Conservation (phyloP, 2,113 vertebrate species). For the Syngnathus scovelli region DNA sequence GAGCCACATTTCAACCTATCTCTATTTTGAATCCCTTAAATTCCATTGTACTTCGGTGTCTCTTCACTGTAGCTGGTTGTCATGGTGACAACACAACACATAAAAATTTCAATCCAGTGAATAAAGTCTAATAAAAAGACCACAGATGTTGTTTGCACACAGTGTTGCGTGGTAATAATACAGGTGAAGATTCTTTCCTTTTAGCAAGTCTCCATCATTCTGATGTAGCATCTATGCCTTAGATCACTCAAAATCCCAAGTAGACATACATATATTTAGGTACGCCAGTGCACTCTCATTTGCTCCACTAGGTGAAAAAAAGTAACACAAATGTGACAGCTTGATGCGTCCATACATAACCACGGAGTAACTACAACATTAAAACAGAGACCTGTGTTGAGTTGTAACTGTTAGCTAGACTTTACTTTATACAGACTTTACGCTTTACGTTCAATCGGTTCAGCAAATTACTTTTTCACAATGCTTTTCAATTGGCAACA, state of each 20-base stretch:
- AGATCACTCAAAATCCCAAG: not conserved
- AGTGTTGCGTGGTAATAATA: not conserved
- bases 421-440: too few relatives aligned
- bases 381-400: not conserved
- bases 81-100: conserved; percentile 1
- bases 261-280: not conserved
- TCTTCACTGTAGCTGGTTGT: not conserved
- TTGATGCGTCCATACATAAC: not conserved
- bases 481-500: too few relatives aligned
- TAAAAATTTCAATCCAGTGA: not conserved
- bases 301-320: not conserved
- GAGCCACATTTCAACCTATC: not conserved
- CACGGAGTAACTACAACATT: not conserved
- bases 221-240: not conserved
- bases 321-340: not conserved
- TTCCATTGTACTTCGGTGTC: not conserved
- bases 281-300: not conserved
- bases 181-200: not conserved
- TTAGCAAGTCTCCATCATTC: not conserved
- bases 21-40: conserved; percentile 28
- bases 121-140: not conserved
- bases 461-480: too few relatives aligned
- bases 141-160: not conserved
- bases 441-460: too few relatives aligned
- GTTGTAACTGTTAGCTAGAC: not conserved